These are phyloP conservation scores for Stomatorhinus ivindoensis DNA, from an alignment of 2,113 vertebrate species.

Conservation along the genomic window DNA sequence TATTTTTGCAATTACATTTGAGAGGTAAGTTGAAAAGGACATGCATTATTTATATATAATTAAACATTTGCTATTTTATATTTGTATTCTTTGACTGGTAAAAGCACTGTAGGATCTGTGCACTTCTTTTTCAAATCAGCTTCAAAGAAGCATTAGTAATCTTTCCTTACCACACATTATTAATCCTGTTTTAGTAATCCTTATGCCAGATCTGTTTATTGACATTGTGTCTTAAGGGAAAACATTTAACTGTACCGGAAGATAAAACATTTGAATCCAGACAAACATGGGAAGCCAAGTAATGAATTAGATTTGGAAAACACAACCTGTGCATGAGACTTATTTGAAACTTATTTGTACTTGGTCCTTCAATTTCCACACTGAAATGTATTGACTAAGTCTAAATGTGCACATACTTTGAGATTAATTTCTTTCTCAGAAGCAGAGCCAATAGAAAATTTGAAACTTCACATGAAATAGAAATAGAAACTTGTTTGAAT, in stretches of 20 bases:
- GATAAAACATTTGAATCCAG: not conserved
- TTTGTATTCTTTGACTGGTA: not conserved
- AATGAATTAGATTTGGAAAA: not conserved
- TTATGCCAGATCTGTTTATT: slow-evolving; percentile 57
- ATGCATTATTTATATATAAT: not conserved
- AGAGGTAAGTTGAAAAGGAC: not conserved
- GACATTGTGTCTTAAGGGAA: slow-evolving; percentile 38
- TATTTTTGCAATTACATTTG: slow-evolving; percentile 13
- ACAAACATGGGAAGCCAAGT: not conserved
- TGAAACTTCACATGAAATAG: no score
- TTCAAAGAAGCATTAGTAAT: slow-evolving; percentile 63
- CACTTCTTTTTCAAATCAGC: slow-evolving; percentile 50
- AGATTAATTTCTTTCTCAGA: not conserved
- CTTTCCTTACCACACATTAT: slow-evolving; percentile 52
- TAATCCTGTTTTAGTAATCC: slow-evolving; percentile 64
- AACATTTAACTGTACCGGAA: slow-evolving; percentile 18
- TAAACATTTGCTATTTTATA: slow-evolving; percentile 1
- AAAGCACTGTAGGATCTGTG: not conserved
- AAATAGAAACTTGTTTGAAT: not conserved
- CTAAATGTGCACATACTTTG: not conserved
- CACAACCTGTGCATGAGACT: not conserved
- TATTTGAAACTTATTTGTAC: not conserved
- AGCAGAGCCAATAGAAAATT: not conserved
- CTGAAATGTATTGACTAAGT: not conserved
- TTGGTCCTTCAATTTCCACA: not conserved